A percentile compares a stretch with the other conserved stretches of the same genome.
Conservation (phyloP, 1,140 invertebrate species). For the Temnothorax longispinosus region DNA sequence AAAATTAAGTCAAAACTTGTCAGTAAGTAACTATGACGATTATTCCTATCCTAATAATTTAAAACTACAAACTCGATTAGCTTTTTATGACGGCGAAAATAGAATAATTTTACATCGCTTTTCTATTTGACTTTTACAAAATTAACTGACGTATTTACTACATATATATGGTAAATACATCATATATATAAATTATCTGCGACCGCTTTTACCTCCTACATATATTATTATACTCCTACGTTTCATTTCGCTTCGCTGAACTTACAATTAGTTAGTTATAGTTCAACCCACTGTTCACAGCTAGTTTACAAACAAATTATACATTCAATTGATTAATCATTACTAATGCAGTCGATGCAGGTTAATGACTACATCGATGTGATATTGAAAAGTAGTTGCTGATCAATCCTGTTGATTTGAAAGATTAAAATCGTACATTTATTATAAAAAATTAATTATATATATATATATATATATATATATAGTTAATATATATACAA, state of each 20-base stretch:
- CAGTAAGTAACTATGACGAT: neutral
- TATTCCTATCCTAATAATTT: neutral
- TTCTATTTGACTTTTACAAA: slow-evolving; percentile 13
- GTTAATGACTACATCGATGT: neutral
- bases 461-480: too few relatives aligned
- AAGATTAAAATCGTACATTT: neutral
- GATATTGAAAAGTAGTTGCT: neutral
- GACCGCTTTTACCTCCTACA: slow-evolving; percentile 20
- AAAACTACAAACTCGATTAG: too few relatives aligned
- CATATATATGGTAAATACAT: too few relatives aligned
- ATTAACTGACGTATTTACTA: slow-evolving; percentile 21
- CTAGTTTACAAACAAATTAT: slow-evolving; percentile 40
- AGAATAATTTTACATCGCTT: neutral
- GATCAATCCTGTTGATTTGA: neutral
- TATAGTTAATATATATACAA: neutral
- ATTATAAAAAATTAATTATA: neutral
- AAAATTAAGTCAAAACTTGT: neutral
- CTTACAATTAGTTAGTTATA: neutral
- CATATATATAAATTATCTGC: neutral
- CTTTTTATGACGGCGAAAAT: neutral
- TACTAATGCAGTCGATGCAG: neutral
- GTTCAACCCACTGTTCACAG: neutral
- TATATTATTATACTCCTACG: neutral
- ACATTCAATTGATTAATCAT: slow-evolving; percentile 21
- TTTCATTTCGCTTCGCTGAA: slow-evolving; percentile 1